phyloP scores from a whole-genome alignment of 2,113 vertebrate species.

The Cynopterus brachyotis region DNA sequence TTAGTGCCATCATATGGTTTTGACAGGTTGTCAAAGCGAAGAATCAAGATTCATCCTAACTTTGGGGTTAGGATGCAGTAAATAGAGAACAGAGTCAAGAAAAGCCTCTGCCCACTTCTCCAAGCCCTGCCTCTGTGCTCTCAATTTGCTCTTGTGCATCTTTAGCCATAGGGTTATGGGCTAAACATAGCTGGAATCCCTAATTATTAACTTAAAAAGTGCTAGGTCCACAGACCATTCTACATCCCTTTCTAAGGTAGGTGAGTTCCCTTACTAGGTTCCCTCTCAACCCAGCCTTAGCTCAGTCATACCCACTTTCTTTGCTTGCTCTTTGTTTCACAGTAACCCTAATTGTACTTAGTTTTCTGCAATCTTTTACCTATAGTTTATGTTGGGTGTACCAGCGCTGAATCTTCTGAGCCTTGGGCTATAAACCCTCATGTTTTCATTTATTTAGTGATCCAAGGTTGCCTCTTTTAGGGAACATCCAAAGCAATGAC shows the following conservation, averaged over 20 bases:
- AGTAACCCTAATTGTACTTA: not conserved
- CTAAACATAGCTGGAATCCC: not conserved
- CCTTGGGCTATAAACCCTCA: not conserved
- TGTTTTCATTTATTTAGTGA: slow-evolving; percentile 35
- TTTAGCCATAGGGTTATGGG: not conserved
- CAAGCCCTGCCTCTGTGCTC: not conserved
- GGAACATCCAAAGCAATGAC: not conserved
- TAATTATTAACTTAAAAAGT: not conserved
- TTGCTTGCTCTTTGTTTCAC: not conserved
- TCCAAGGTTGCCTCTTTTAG: not conserved
- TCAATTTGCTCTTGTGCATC: not conserved
- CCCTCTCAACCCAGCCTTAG: not conserved
- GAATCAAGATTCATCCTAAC: not conserved
- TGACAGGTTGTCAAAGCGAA: not conserved
- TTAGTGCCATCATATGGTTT: not conserved
- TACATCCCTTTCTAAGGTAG: not conserved
- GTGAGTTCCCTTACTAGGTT: not conserved
- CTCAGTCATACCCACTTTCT: not conserved
- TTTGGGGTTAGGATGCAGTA: not conserved
- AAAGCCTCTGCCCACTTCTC: not conserved
- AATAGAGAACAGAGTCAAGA: not conserved
- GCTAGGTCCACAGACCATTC: not conserved
- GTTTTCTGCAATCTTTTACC: not conserved
- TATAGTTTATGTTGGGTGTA: not conserved
- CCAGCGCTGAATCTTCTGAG: not conserved